These are phyloP conservation scores for Allacma fusca DNA, from an alignment of 2,888 invertebrate species.

Conservation along the genomic window DNA sequence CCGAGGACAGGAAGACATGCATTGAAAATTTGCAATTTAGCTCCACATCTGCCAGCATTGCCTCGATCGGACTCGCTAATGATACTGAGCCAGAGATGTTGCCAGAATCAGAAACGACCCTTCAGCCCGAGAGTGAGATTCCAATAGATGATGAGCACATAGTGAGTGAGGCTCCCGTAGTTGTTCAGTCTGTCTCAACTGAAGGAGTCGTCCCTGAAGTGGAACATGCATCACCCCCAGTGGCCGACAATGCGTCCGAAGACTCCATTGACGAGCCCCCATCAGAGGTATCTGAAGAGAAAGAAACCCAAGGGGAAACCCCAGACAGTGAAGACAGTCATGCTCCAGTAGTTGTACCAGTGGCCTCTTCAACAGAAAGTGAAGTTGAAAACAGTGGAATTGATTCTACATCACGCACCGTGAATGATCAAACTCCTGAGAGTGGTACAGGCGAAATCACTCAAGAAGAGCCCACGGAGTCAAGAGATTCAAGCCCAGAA, in stretches of 20 bases:
- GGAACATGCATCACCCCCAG: constrained; percentile 10
- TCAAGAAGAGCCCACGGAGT: background rate
- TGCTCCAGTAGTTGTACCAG: constrained; percentile 6
- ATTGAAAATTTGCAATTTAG: constrained; percentile 54
- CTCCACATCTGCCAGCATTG: background rate
- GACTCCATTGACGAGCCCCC: background rate
- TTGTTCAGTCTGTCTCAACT: constrained; percentile 47
- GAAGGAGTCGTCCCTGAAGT: background rate
- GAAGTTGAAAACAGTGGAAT: background rate
- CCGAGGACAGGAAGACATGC: constrained; percentile 67
- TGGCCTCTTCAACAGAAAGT: background rate
- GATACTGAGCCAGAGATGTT: background rate
- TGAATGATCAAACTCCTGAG: background rate
- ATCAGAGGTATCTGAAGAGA: background rate
- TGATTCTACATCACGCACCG: background rate
- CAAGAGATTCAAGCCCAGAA: background rate
- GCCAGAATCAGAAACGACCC: background rate
- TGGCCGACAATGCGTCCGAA: background rate
- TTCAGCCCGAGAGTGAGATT: background rate
- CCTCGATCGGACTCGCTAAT: background rate
- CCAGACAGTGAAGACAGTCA: background rate
- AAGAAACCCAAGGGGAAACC: constrained; percentile 13
- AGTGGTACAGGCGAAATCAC: background rate
- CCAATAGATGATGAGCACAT: constrained; percentile 59
- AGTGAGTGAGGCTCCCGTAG: constrained; percentile 52